Conservation (phyloP, 2,888 invertebrate species). For the Drosophila seclusa region DNA sequence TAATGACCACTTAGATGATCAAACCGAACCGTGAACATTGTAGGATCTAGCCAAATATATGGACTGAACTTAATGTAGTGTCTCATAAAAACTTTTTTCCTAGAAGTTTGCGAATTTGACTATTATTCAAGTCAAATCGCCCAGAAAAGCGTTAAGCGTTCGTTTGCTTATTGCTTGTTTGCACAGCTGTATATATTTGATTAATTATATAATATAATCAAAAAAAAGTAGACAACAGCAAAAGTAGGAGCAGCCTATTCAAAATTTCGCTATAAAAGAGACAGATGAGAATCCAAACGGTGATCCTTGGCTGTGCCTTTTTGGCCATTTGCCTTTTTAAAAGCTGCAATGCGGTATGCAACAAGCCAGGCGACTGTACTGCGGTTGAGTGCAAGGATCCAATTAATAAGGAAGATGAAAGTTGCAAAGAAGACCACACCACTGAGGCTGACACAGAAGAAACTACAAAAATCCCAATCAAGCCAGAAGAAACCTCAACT, state of each 20-base stretch:
- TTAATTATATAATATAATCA: neutral
- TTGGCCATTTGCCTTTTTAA: constrained; percentile 20
- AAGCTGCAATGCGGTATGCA: constrained; percentile 12
- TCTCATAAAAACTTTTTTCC: neutral
- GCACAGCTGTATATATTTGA: neutral
- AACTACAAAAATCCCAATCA: too few relatives aligned
- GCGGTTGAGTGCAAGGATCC: neutral
- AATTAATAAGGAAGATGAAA: neutral
- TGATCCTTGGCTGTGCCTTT: constrained; percentile 20
- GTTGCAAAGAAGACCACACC: too few relatives aligned
- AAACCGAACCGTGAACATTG: neutral
- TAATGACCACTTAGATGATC: neutral
- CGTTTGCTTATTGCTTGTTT: neutral
- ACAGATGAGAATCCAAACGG: constrained; percentile 31
- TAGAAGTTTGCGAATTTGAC: neutral
- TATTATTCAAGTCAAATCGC: neutral
- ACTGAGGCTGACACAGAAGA: too few relatives aligned
- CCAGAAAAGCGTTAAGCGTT: too few relatives aligned
- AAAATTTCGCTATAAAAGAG: constrained; percentile 20
- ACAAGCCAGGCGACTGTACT: neutral
- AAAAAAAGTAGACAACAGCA: neutral
- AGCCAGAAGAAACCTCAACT: too few relatives aligned
- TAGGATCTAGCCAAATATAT: neutral
- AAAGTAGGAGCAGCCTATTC: neutral
- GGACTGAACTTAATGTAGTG: neutral